phyloP scores from a whole-genome alignment of 2,888 invertebrate genomes.

The Ormyrus labotus region DNA sequence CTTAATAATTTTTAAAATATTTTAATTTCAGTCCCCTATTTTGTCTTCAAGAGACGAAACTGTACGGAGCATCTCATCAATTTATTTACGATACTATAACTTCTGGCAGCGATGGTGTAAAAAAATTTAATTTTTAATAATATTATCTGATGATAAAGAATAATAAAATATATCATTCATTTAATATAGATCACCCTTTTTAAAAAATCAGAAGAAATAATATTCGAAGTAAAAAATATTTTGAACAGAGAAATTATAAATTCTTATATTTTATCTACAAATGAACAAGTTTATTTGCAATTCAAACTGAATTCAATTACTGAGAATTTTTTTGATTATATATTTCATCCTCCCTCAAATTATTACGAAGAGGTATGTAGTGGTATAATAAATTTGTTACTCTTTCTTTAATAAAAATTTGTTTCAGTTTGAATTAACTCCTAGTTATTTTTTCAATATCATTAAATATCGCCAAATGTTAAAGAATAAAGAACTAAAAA shows the following conservation, averaged over 20 bases:
- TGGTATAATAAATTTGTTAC: background rate
- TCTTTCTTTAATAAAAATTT: background rate
- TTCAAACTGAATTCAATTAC: conserved; percentile 26
- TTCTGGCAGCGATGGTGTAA: background rate
- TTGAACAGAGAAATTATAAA: conserved; percentile 1
- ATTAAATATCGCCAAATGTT: conserved; percentile 32
- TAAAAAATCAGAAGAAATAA: conserved; percentile 12
- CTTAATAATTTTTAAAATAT: background rate
- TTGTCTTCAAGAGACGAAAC: conserved; percentile 36
- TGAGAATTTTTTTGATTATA: conserved; percentile 21
- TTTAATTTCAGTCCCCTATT: conserved; percentile 14
- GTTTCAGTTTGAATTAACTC: conserved; percentile 25
- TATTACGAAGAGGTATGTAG: conserved; percentile 23
- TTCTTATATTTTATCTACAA: background rate
- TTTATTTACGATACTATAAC: conserved; percentile 21
- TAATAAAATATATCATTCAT: background rate
- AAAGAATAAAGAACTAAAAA: conserved; percentile 17
- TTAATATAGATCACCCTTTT: conserved; percentile 14
- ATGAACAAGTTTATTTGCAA: background rate
- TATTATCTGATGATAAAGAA: too few relatives aligned
- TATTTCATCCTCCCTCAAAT: background rate
- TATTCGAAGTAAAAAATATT: background rate
- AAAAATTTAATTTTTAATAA: too few relatives aligned
- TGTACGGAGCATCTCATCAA: conserved; percentile 34
- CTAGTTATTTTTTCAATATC: conserved; percentile 40